Evolutionary conservation across 2,113 vertebrate genomes (phyloP).

Genomic region (Dryoscopus gambensis): DNA sequence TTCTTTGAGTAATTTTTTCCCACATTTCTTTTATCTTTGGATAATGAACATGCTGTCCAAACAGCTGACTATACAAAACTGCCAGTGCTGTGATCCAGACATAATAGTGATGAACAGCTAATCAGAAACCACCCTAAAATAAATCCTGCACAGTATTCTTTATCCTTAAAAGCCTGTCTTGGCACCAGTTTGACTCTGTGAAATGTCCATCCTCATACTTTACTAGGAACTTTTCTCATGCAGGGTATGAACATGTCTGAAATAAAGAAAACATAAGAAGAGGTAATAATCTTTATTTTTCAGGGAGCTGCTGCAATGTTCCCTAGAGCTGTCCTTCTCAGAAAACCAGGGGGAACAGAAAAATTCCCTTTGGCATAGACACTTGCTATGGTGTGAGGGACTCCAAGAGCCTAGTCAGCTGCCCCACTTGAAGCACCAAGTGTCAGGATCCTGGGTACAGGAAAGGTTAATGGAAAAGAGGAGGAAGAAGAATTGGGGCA

Average conservation of each 20-base stretch:
- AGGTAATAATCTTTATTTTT: background rate
- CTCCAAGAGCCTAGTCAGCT: background rate
- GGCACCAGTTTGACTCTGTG: background rate
- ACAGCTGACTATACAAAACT: slow-evolving; percentile 19
- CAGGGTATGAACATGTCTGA: background rate
- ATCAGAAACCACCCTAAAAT: background rate
- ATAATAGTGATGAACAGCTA: slow-evolving; percentile 3
- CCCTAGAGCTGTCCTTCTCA: background rate
- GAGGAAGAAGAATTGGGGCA: background rate
- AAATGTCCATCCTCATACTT: background rate
- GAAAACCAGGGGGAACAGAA: background rate
- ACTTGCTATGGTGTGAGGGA: background rate
- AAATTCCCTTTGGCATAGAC: background rate
- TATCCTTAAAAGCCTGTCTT: background rate
- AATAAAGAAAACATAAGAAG: background rate
- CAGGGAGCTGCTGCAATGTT: background rate
- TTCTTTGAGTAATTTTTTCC: background rate
- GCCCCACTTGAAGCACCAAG: background rate
- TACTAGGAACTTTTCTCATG: background rate
- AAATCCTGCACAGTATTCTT: slow-evolving; percentile 5
- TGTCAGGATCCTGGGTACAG: background rate
- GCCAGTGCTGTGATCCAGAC: background rate
- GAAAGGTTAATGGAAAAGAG: background rate
- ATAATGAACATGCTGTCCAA: background rate
- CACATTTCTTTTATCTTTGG: background rate